Conservation (phyloP, 2,113 vertebrate species). For the Sinocyclocheilus rhinocerous region DNA sequence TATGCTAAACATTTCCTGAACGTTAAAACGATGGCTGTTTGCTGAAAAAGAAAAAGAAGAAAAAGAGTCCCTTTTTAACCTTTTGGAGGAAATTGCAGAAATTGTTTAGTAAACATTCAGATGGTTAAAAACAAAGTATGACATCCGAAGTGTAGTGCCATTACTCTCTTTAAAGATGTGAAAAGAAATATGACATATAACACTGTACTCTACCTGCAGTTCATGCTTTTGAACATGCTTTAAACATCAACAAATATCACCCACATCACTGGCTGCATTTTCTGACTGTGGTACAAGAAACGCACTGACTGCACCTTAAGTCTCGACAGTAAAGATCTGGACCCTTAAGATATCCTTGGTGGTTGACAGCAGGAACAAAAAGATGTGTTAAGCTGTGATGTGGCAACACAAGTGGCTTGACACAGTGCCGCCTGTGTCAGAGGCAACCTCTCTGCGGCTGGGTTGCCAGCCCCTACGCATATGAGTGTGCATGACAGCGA, state of each 20-base stretch:
- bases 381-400: slow-evolving; percentile 25
- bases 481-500: slow-evolving; percentile 22
- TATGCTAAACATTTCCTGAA: neutral
- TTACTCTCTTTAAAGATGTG: neutral
- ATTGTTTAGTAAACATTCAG: neutral
- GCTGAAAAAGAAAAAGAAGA: neutral
- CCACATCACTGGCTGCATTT: neutral
- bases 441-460: neutral
- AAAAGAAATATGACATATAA: neutral
- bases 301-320: neutral
- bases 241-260: slow-evolving; percentile 7
- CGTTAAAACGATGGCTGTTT: neutral
- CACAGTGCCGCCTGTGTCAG: neutral
- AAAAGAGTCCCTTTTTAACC: neutral
- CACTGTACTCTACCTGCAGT: neutral
- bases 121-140: neutral
- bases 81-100: neutral
- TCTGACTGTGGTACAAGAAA: neutral
- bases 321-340: slow-evolving; percentile 19
- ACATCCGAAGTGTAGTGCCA: neutral
- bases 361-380: slow-evolving; percentile 37
- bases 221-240: neutral
- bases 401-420: slow-evolving; percentile 13
- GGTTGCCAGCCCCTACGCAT: slow-evolving; percentile 17
- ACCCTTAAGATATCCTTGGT: slow-evolving; percentile 3